A percentile compares a stretch with the other conserved stretches of the same genome.
These are phyloP conservation scores for Leucophenga montana DNA, from an alignment of 2,888 invertebrate species.

Conservation along the genomic window DNA sequence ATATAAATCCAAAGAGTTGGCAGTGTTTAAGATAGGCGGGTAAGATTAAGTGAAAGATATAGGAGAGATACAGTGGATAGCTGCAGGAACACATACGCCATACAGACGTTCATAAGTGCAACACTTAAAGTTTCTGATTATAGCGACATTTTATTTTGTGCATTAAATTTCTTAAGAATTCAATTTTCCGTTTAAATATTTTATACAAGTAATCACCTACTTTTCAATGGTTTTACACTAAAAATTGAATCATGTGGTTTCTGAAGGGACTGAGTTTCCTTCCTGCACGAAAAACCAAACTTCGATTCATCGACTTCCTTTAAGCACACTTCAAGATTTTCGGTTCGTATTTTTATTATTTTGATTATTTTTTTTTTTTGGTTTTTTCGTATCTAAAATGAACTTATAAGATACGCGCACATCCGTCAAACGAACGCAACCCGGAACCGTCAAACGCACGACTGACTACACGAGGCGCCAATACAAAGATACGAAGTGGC, in stretches of 20 bases:
- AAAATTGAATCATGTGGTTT: no score
- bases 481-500: conserved; percentile 13
- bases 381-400: conserved; percentile 28
- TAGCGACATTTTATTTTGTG: conserved; percentile 1
- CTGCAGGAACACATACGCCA: no score
- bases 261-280: no score
- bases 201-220: no score
- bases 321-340: no score
- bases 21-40: conserved; percentile 43
- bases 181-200: no score
- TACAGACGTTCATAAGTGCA: no score
- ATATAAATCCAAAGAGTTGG: conserved; percentile 3
- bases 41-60: background rate
- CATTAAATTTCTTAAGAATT: background rate
- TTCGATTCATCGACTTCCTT: background rate
- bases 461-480: conserved; percentile 47
- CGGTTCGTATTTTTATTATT: conserved; percentile 21
- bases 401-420: conserved; percentile 36
- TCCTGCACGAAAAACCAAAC: background rate
- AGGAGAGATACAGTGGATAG: no score
- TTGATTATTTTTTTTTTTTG: conserved; percentile 26
- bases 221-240: no score
- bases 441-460: conserved; percentile 59
- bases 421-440: conserved; percentile 53
- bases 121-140: background rate